Percentiles rank a stretch among this genome's conserved stretches.
These are phyloP conservation scores for Eleutherodactylus coqui DNA, from an alignment of 2,797 vertebrate genomes.

Conservation along the genomic window DNA sequence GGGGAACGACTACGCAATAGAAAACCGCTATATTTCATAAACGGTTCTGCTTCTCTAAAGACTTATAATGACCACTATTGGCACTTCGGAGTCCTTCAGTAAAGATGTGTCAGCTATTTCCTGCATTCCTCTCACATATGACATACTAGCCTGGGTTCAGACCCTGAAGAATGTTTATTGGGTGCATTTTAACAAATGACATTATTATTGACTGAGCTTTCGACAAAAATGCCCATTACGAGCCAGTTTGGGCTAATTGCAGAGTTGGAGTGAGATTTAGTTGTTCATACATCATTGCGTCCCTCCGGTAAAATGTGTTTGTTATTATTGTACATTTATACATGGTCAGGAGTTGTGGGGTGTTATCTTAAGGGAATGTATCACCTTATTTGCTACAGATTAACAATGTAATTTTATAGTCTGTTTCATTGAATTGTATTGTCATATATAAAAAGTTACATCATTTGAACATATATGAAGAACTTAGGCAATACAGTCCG, in stretches of 20 bases:
- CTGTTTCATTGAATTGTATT: not conserved
- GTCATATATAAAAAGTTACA: not conserved
- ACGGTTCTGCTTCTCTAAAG: not conserved
- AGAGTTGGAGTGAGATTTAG: not conserved
- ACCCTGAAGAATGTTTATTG: slow-evolving; percentile 40
- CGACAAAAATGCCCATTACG: not conserved
- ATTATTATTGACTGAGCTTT: slow-evolving; percentile 13
- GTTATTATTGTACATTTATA: slow-evolving; percentile 3
- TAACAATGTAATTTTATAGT: not conserved
- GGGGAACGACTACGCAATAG: not conserved
- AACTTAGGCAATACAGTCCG: too few relatives aligned
- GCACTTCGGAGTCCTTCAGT: not conserved
- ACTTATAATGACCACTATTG: not conserved
- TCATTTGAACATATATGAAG: not conserved
- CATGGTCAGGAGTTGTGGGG: too few relatives aligned
- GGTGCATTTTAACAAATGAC: slow-evolving; percentile 37
- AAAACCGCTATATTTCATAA: not conserved
- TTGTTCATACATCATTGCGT: not conserved
- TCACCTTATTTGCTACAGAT: not conserved
- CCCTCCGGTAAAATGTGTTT: not conserved
- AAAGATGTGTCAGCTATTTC: slow-evolving; percentile 7
- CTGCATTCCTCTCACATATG: slow-evolving; percentile 27
- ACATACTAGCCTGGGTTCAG: slow-evolving; percentile 4
- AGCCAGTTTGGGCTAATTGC: not conserved
- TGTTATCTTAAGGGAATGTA: not conserved